phyloP scores from a whole-genome alignment of 2,113 vertebrate species.

The Mesocricetus auratus region DNA sequence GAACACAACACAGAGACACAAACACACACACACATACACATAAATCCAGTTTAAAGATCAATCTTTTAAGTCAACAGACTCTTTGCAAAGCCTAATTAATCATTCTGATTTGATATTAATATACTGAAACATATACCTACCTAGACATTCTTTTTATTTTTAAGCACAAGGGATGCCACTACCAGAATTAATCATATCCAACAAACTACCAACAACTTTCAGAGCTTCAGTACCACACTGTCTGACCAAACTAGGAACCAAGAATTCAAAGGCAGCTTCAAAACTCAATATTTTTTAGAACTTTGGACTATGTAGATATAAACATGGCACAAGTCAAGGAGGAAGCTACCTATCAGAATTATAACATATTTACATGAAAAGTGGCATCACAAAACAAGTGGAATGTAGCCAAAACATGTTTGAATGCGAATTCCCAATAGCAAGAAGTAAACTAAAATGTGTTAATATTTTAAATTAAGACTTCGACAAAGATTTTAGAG shows the following conservation, averaged over 20 bases:
- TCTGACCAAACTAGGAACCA: neutral
- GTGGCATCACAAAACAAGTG: neutral
- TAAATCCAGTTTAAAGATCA: neutral
- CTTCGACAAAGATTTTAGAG: neutral
- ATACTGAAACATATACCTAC: neutral
- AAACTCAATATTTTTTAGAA: neutral
- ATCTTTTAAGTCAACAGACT: neutral
- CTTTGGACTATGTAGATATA: neutral
- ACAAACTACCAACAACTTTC: neutral
- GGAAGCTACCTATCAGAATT: neutral
- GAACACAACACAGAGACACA: neutral
- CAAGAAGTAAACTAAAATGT: neutral
- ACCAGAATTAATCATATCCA: neutral
- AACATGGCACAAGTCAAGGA: neutral
- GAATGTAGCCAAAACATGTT: neutral
- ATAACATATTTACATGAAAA: slow-evolving; percentile 18
- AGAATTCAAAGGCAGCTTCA: neutral
- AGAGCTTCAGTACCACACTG: neutral
- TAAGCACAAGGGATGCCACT: neutral
- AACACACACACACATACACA: neutral
- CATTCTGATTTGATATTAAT: neutral
- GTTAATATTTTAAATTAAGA: neutral
- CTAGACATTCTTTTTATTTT: neutral
- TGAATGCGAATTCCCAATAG: neutral
- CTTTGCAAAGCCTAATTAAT: neutral